Evolutionary conservation across 2,888 invertebrate genomes (phyloP), one percentile per base, ranked within the genome.

Genomic region (Lasioglossum vierecki): DNA sequence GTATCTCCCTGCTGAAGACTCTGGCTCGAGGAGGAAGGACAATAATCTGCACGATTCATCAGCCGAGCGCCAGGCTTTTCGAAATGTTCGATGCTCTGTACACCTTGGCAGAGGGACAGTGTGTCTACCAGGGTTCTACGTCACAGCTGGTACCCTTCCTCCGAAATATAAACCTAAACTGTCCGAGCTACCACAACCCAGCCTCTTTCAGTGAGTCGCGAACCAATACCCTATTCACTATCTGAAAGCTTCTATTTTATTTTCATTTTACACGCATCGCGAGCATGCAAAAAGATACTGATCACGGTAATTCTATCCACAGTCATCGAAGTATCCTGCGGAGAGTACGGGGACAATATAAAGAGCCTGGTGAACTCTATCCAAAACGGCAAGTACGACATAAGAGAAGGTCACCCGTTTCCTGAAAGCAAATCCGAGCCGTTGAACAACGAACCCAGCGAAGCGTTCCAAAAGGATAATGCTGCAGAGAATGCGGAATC

Each of bases 81-180:
- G 99, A 99, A 95, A 99, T 98, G 98, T 99, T 99, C 93, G 99
- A 99, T 94, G 97, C 99, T 95, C 95, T 99, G 88, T 99, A 99
- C 95, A 98, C 99, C 6, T 95, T 99, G 88, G 98, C 99, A 26
- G 98, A 99, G 91, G 99, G 99, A 0, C 98, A 98, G 94, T 99
- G 99, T 94, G 98, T 99, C 22, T 99, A 99, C 95, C 98, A 98
- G 93, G 99, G 99, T 78, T 97, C 97, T 84, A 98, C 98, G 0
- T 97, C 96, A 81, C 97, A 98, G 93, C 95, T 99, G 82, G 98
- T 99, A 92, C 97, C 97, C 88, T 98, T 98, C 94, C 96, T 99
- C 83, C 96, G 97, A 75, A 97, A 97, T 41, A 96, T 98, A 75
- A 97, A 96, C n/a, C 96, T 99, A 44, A 97, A 98, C 93, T 99